Conservation (phyloP, 2,797 vertebrate genomes). For the Danionella dracula region DNA sequence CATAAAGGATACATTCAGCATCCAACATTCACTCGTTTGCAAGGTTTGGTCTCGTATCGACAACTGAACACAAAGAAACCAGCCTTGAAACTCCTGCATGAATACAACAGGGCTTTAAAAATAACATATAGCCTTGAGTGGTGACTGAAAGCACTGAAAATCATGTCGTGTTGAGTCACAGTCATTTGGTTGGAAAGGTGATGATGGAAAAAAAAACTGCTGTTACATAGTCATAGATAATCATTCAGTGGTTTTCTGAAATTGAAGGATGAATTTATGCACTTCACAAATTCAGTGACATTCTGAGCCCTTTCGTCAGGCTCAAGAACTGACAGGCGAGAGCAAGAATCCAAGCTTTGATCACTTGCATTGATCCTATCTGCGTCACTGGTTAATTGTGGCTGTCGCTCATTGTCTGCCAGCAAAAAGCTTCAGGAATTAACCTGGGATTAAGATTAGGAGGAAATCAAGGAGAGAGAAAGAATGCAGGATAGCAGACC, state of each 20-base stretch:
- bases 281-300: neutral
- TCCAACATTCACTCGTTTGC: neutral
- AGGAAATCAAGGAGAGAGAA: neutral
- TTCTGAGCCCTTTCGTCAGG: neutral
- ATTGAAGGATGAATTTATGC: neutral
- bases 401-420: neutral
- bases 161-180: neutral
- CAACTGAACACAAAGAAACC: neutral
- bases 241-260: too few relatives aligned
- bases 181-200: too few relatives aligned
- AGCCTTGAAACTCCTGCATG: neutral
- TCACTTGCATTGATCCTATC: slow-evolving; percentile 13
- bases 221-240: too few relatives aligned
- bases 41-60: neutral
- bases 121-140: neutral
- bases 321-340: slow-evolving; percentile 6
- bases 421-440: neutral
- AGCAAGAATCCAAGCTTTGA: slow-evolving; percentile 7
- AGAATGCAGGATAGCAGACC: neutral
- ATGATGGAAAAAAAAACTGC: too few relatives aligned
- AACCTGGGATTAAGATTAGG: neutral
- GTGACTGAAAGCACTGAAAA: neutral
- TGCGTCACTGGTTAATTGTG: slow-evolving; percentile 5
- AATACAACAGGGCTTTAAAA: neutral
- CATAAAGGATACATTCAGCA: neutral